Conservation (phyloP, 1,140 invertebrate genomes). For the Trachelipus rathkii region DNA sequence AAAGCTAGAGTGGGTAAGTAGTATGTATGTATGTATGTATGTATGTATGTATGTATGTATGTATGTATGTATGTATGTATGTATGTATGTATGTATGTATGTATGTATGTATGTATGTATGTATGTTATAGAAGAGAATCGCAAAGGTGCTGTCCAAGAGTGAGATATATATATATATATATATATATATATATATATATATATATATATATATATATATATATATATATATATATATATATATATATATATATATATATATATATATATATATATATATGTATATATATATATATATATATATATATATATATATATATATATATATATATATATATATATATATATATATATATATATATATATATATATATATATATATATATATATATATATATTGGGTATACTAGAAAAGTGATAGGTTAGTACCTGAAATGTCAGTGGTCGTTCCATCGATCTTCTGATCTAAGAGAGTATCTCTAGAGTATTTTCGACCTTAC, state of each 20-base stretch:
- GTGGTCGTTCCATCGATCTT: no score
- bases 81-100: no score
- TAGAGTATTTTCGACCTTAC: no score
- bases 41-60: no score
- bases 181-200: not conserved
- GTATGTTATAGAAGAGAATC: no score
- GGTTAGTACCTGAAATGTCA: no score
- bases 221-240: not conserved
- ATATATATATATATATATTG: conserved; percentile 6
- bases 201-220: not conserved
- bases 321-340: not conserved
- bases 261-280: not conserved
- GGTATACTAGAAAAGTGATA: no score
- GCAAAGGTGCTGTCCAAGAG: no score
- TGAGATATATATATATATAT: not conserved
- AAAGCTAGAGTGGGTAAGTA: no score
- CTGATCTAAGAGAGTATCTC: no score
- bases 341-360: not conserved
- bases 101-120: not conserved
- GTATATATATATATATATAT: not conserved
- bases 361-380: conserved; percentile 20
- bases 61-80: no score
- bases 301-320: not conserved
- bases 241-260: not conserved
- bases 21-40: no score